Conservation (phyloP, 1,140 invertebrate genomes). For the Bilobella aurantiaca region DNA sequence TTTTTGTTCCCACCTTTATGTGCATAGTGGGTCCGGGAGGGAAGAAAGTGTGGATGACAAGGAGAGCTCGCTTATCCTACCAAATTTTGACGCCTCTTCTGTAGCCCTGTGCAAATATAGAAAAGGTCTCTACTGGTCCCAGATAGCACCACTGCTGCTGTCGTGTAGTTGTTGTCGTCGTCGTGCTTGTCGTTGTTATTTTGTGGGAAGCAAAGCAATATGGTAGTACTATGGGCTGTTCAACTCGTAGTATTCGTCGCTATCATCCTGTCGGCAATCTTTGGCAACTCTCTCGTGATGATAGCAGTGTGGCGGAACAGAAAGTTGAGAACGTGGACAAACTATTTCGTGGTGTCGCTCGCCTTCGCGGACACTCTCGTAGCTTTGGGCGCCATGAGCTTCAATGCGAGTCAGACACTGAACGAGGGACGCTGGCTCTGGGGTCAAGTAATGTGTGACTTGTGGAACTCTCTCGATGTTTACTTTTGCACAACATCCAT, state of each 20-base stretch:
- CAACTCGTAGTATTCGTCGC: constrained; percentile 64
- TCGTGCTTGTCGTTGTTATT: too few species aligned
- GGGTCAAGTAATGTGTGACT: constrained; percentile 77
- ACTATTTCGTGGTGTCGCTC: constrained; percentile 88
- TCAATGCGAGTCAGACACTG: constrained; percentile 77
- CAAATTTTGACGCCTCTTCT: too few species aligned
- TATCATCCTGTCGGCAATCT: constrained; percentile 74
- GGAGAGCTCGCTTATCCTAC: too few species aligned
- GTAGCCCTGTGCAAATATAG: too few species aligned
- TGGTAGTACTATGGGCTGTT: constrained; percentile 42
- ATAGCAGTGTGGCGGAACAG: constrained; percentile 61
- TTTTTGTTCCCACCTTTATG: too few species aligned
- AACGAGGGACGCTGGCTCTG: constrained; percentile 72
- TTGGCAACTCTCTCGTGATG: constrained; percentile 77
- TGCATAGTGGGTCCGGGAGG: too few species aligned
- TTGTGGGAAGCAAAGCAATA: too few species aligned
- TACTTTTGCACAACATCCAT: constrained; percentile 85
- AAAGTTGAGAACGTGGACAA: constrained; percentile 73
- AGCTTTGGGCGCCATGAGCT: constrained; percentile 86
- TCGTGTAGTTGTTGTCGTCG: too few species aligned
- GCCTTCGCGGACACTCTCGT: constrained; percentile 85
- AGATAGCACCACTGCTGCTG: too few species aligned
- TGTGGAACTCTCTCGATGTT: constrained; percentile 90
- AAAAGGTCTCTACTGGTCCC: too few species aligned
- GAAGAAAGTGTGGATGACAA: too few species aligned